Percentiles rank a stretch among this genome's conserved stretches.
Conservation (phyloP, 1,140 invertebrate species). For the Pseudobourletiella spinata region DNA sequence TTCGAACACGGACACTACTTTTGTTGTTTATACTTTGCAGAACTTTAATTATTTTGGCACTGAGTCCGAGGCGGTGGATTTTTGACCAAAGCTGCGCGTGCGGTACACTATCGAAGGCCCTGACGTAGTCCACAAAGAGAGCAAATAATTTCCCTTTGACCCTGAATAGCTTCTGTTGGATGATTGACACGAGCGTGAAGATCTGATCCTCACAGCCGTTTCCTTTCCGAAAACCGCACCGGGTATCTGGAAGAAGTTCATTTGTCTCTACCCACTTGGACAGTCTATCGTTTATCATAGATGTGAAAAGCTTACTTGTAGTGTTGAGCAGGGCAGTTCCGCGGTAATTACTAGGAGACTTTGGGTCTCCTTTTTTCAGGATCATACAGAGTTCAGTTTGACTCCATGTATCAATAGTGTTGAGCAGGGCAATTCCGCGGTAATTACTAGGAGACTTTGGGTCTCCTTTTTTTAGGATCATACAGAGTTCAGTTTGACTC, state of each 20-base stretch:
- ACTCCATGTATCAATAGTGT: too few species aligned
- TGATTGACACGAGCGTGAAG: background rate
- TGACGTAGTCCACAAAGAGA: conserved; percentile 15
- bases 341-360: conserved; percentile 34
- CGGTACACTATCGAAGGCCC: conserved; percentile 17
- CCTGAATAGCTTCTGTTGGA: background rate
- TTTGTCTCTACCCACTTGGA: background rate
- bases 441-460: too few species aligned
- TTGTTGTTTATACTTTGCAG: conserved; percentile 8
- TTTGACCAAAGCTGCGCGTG: conserved; percentile 16
- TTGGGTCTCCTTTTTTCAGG: conserved; percentile 32
- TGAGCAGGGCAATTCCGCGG: too few species aligned
- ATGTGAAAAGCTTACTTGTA: conserved; percentile 32
- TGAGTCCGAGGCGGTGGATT: conserved; percentile 9
- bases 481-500: too few species aligned
- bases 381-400: conserved; percentile 8
- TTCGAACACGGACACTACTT: background rate
- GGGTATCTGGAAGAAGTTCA: conserved; percentile 9
- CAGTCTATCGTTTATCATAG: conserved; percentile 9
- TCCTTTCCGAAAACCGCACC: conserved; percentile 8
- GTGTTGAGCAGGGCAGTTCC: conserved; percentile 34
- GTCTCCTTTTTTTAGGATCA: too few species aligned
- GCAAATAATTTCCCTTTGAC: conserved; percentile 16
- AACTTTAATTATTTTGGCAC: conserved; percentile 5
- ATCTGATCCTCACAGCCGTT: conserved; percentile 7